Evolutionary conservation across 2,113 vertebrate species (phyloP).

Genomic region (Lepus europaeus): DNA sequence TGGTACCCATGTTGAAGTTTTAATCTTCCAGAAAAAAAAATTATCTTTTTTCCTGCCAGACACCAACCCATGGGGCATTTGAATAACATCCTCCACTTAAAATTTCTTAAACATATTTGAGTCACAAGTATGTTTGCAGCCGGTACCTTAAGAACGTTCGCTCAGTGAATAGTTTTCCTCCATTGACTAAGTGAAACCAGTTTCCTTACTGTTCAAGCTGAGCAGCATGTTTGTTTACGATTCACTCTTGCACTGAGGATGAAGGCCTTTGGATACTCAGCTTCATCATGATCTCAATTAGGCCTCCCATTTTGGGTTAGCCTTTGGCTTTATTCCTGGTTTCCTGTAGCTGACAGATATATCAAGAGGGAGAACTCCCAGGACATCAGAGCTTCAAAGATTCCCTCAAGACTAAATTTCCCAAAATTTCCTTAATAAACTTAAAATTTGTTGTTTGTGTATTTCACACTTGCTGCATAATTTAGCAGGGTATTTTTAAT

Average conservation of each 20-base stretch:
- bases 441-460: neutral
- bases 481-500: neutral
- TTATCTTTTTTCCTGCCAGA: neutral
- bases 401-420: neutral
- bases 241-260: neutral
- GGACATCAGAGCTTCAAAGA: neutral
- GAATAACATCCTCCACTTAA: neutral
- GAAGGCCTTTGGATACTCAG: neutral
- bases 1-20: neutral
- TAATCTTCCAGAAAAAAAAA: neutral
- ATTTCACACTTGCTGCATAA: conserved; percentile 5
- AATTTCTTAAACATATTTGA: neutral
- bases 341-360: neutral
- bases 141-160: neutral
- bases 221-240: neutral
- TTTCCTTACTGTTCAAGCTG: neutral
- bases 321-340: neutral
- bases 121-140: neutral
- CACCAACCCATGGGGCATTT: neutral
- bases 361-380: neutral
- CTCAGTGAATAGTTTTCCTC: neutral
- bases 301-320: neutral
- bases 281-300: neutral
- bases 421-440: neutral
- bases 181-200: neutral